These are phyloP conservation scores for Cataglyphis livida DNA, from an alignment of 2,888 invertebrate species.

Conservation along the genomic window DNA sequence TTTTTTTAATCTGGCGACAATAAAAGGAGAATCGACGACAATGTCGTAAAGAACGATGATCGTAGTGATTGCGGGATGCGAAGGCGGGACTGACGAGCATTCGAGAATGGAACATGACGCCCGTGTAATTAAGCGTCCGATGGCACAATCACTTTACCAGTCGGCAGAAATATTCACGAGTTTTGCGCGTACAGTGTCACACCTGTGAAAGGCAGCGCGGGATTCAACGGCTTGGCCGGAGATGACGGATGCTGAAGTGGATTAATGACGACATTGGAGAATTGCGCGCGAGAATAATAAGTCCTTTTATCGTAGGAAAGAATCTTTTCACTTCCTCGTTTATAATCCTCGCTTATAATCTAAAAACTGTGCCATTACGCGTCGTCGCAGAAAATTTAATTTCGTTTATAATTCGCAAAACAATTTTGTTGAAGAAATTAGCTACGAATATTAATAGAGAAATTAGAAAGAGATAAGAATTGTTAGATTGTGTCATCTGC, in stretches of 20 bases:
- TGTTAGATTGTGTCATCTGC: background rate
- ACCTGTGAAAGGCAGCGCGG: constrained; percentile 39
- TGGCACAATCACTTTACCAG: constrained; percentile 63
- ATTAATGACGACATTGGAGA: constrained; percentile 43
- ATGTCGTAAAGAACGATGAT: constrained; percentile 21
- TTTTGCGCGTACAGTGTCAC: constrained; percentile 47
- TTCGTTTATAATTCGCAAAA: background rate
- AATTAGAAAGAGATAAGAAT: constrained; percentile 19
- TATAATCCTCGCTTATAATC: background rate
- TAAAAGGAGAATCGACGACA: constrained; percentile 65
- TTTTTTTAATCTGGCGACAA: constrained; percentile 41
- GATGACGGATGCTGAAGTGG: constrained; percentile 30
- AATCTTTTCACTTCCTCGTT: background rate
- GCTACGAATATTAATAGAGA: background rate
- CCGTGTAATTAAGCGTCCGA: constrained; percentile 70
- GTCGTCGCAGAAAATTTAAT: background rate
- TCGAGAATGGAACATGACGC: constrained; percentile 63
- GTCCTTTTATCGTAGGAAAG: background rate
- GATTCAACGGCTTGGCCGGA: constrained; percentile 53
- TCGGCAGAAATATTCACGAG: constrained; percentile 65
- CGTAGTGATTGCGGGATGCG: background rate
- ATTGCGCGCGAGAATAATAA: background rate
- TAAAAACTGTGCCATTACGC: background rate
- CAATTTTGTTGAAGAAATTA: background rate
- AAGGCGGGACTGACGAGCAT: constrained; percentile 52